Base-by-base conservation (phyloP, 2,888 invertebrate species). In the Brachyptera putata region DNA sequence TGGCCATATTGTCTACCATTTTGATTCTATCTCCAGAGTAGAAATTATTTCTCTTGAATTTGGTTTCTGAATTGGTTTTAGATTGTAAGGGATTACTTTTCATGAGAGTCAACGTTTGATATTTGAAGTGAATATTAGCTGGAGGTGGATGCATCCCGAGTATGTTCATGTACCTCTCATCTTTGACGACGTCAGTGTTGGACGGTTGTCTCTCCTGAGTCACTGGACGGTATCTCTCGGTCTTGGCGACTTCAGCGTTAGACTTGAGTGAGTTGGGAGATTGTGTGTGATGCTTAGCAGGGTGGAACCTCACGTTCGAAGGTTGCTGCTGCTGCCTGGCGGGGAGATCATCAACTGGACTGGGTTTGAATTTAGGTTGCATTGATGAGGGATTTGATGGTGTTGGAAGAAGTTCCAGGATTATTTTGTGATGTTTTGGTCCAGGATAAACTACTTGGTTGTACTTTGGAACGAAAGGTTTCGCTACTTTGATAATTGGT, bases 101-200 rank as follows among this genome's bases (percentile, higher is more conserved):
- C 53, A 53, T 3, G 9, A 34, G 34, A n/a, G 53, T 53, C 34
- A 53, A 7, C 18, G 53, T 53, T 22, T 53, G 53, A 22, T 53
- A 53, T n/a, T 53, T 16, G 34, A 53, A 53, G 34, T 53, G 53
- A 1, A 16, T 11, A 21, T 53, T 53, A 3, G 53, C 34, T 4
- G 53, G 53, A 13, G 53, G 53, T 2, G 53, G 53, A 11, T 13
- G 13, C 53, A 53, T 36, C 9, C 53, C 53, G 14, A 36, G 9
- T 2, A 53, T 36, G 36, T 36, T 34, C 21, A 34, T 34, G 34
- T 53, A 53, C n/a, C 22, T 16, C 5, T 18, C 53, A 37, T 53
- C 22, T 16, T 18, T n/a, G 16, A 16, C n/a, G 11, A 30, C n/a
- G n/a, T 37, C 3, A 13, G 5, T 14, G 16, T 37, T 37, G 14